Conservation (phyloP, 2,797 vertebrate genomes). For the Otus scops region DNA sequence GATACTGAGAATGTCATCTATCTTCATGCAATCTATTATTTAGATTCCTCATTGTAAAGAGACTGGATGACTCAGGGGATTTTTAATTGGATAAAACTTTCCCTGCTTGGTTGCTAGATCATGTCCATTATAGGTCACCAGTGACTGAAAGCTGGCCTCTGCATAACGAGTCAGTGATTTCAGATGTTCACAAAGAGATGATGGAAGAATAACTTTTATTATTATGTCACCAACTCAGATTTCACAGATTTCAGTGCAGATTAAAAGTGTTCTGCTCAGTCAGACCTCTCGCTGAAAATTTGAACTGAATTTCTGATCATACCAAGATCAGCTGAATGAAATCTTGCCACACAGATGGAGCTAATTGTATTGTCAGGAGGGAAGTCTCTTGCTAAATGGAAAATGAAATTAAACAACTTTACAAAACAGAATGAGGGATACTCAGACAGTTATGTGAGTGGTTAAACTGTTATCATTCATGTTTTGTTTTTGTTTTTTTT, state of each 20-base stretch:
- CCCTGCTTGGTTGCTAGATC: neutral
- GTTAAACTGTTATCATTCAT: neutral
- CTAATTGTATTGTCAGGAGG: neutral
- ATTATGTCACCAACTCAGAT: neutral
- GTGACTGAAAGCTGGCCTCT: neutral
- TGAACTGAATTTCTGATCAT: neutral
- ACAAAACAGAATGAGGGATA: neutral
- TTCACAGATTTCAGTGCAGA: neutral
- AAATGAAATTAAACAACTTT: neutral
- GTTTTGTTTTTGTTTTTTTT: too few relatives aligned
- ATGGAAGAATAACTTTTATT: neutral
- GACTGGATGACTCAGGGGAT: neutral
- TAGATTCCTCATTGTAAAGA: conserved; percentile 35
- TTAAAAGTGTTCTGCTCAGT: neutral
- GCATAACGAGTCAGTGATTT: neutral
- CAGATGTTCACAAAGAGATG: neutral
- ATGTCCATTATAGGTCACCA: neutral
- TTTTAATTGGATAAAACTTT: conserved; percentile 43
- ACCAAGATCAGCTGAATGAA: neutral
- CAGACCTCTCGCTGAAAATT: neutral
- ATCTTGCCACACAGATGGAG: neutral
- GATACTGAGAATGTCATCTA: conserved; percentile 22
- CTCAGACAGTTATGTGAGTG: neutral
- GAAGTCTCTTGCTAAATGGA: neutral
- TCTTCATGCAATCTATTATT: conserved; percentile 54